Evolutionary conservation across 2,113 vertebrate species (phyloP).

Genomic region (Macrotus californicus): DNA sequence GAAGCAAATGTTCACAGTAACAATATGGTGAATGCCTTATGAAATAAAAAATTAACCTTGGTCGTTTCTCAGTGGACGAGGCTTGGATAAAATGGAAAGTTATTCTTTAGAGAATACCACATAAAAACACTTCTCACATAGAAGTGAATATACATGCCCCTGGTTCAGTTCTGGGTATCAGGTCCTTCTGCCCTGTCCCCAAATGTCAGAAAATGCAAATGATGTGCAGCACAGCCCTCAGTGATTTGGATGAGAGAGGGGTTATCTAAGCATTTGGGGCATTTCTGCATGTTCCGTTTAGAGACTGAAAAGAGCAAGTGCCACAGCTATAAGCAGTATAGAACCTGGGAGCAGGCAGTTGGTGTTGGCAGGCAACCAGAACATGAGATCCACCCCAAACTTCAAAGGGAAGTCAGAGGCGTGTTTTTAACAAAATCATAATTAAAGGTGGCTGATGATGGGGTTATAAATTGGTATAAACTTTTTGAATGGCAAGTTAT

Average conservation of each 20-base stretch:
- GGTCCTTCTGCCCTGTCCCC: background rate
- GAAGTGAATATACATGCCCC: background rate
- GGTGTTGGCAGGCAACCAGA: background rate
- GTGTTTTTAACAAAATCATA: background rate
- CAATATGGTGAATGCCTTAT: background rate
- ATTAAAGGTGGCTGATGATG: background rate
- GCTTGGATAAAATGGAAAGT: background rate
- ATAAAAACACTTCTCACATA: background rate
- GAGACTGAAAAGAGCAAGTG: background rate
- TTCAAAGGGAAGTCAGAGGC: background rate
- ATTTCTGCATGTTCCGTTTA: background rate
- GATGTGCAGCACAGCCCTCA: background rate
- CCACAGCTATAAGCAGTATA: background rate
- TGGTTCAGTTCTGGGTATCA: background rate
- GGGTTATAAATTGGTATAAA: background rate
- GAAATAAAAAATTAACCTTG: conserved; percentile 37
- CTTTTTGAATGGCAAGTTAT: background rate
- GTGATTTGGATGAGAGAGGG: background rate
- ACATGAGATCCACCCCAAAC: background rate
- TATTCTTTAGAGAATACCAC: background rate
- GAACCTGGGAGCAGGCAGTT: background rate
- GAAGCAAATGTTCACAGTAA: background rate
- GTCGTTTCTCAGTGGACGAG: background rate
- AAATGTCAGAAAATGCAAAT: background rate
- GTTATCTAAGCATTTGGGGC: background rate